Evolutionary conservation across 1,140 invertebrate species (phyloP), one percentile per base, ranked within the genome.

Genomic region (Anastrepha obliqua): DNA sequence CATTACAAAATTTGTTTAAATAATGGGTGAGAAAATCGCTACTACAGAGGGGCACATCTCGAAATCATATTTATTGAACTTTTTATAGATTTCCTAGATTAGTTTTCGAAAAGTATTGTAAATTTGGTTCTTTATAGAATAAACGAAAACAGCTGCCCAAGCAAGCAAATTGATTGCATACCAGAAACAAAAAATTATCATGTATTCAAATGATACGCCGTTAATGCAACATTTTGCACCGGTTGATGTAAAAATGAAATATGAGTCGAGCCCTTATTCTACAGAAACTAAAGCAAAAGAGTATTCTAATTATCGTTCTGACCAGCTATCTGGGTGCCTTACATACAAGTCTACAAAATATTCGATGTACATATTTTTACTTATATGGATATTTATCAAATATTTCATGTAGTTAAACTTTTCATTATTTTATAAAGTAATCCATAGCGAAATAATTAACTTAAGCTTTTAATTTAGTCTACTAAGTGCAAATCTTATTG

Each of bases 321-420:
- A 6, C 15, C 42, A 47, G 67, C 67, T 74, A 17, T 17, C 17
- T 47, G n/a, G 42, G 65, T 42, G 15, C 67, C 1, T 55, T 81
- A 81, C 74, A 81, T 58, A 47, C 47, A 51, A 81, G 74, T 81
- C 74, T 81, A 81, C 74, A 81, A 81, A 81, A 81, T 81, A 81
- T 81, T 81, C 74, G 74, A 81, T 81, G 74, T 81, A 81, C 74
- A 81, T 29, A 55, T 81, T 81, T 81, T 51, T 81, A 74, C 44
- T 8, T 55, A 81, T 81, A 55, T 29, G 70, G 15, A 44, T 74
- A 74, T 51, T 47, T 74, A 74, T 67, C 20, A 39, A 39, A 39
- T 42, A 74, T 74, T 74, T 74, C 42, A 13, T 74, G 6, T 74
- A 74, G 42, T 44, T 74, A 47, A 47, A 47, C 9, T 81, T 81